phyloP scores from a whole-genome alignment of 2,888 invertebrate genomes.

The Amaurobius ferox region DNA sequence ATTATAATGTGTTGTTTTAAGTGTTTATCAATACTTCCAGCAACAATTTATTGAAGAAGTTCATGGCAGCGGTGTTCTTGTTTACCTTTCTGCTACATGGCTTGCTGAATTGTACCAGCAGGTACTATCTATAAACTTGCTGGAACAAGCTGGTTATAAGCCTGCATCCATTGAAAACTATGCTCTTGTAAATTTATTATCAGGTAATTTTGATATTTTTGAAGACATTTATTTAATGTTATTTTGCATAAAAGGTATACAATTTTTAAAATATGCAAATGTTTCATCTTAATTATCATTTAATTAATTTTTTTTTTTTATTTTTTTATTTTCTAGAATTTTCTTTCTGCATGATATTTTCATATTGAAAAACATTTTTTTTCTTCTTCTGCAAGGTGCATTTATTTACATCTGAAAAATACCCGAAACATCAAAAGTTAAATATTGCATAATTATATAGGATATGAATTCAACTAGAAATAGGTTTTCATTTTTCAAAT shows the following conservation, averaged over 20 bases:
- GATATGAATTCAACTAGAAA: no score
- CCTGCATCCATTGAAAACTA: slow-evolving; percentile 80
- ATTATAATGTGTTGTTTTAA: background rate
- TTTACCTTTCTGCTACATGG: slow-evolving; percentile 96
- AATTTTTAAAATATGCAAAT: no score
- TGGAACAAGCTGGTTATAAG: slow-evolving; percentile 84
- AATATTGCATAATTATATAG: no score
- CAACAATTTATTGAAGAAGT: slow-evolving; percentile 94
- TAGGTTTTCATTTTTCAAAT: no score
- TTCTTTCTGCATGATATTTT: slow-evolving; percentile 15
- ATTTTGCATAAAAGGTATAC: no score
- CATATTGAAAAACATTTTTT: background rate
- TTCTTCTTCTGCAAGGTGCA: no score
- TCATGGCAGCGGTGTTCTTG: slow-evolving; percentile 92
- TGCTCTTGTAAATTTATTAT: slow-evolving; percentile 85
- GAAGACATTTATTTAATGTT: no score
- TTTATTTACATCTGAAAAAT: no score
- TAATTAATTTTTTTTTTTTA: background rate
- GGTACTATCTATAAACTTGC: slow-evolving; percentile 85
- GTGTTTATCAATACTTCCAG: slow-evolving; percentile 78
- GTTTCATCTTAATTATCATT: no score
- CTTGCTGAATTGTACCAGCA: slow-evolving; percentile 93
- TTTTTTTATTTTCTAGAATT: background rate
- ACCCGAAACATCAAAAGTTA: no score
- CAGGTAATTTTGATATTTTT: slow-evolving; percentile 80